Conservation (phyloP, 2,797 vertebrate genomes). For the Enteromius argenteus region DNA sequence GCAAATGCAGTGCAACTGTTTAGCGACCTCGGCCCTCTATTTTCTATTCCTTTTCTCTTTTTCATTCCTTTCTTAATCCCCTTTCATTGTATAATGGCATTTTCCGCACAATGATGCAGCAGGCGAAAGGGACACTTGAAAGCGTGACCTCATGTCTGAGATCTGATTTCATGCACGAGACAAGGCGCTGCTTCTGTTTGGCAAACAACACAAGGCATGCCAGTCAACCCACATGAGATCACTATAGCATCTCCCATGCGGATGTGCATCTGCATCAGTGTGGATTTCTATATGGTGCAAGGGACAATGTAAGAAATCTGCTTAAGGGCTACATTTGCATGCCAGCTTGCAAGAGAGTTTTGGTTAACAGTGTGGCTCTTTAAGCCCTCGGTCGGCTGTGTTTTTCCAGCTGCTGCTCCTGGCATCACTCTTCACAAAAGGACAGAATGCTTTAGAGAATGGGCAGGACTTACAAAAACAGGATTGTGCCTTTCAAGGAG, state of each 20-base stretch:
- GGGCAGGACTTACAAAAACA: slow-evolving; percentile 56
- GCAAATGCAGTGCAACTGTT: slow-evolving; percentile 19
- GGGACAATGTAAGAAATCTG: slow-evolving; percentile 68
- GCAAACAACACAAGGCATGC: slow-evolving; percentile 64
- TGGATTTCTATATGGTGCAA: slow-evolving; percentile 59
- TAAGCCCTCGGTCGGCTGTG: slow-evolving; percentile 64
- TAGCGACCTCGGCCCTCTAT: neutral
- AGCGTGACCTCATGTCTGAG: slow-evolving; percentile 74
- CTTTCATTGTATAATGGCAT: slow-evolving; percentile 74
- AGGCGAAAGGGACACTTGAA: slow-evolving; percentile 72
- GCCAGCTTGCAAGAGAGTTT: slow-evolving; percentile 65
- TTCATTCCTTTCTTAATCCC: slow-evolving; percentile 70
- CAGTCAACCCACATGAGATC: slow-evolving; percentile 66
- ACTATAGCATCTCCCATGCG: slow-evolving; percentile 55
- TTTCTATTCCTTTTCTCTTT: slow-evolving; percentile 68
- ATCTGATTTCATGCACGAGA: slow-evolving; percentile 73
- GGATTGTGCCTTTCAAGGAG: slow-evolving; percentile 35
- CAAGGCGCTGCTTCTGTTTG: slow-evolving; percentile 62
- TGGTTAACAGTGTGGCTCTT: slow-evolving; percentile 73
- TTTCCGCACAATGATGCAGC: slow-evolving; percentile 70
- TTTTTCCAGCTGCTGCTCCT: slow-evolving; percentile 75
- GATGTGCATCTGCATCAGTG: slow-evolving; percentile 49
- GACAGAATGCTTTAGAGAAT: slow-evolving; percentile 60
- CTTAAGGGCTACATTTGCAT: slow-evolving; percentile 68
- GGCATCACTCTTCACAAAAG: slow-evolving; percentile 64